A percentile compares a stretch with the other conserved stretches of the same genome.
Conservation (phyloP, 2,113 vertebrate genomes). For the Rana temporaria region DNA sequence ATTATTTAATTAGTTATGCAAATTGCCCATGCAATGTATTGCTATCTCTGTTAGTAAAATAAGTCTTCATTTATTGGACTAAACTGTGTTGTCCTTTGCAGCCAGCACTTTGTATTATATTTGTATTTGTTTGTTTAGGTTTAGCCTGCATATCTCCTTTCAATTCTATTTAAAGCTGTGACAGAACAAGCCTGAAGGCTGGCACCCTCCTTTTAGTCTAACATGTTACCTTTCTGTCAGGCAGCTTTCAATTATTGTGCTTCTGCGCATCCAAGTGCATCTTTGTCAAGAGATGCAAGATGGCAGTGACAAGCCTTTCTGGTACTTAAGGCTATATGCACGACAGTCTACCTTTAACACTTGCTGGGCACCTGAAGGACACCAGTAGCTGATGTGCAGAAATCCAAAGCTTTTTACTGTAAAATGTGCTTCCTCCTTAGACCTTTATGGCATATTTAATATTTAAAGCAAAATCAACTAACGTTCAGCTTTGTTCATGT, state of each 20-base stretch:
- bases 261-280: slow-evolving; percentile 64
- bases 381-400: slow-evolving; percentile 51
- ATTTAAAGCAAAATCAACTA: too few species aligned
- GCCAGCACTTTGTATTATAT: slow-evolving; percentile 34
- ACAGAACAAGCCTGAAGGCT: slow-evolving; percentile 69
- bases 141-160: slow-evolving; percentile 19
- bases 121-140: slow-evolving; percentile 27
- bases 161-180: slow-evolving; percentile 66
- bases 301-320: slow-evolving; percentile 62
- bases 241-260: slow-evolving; percentile 63
- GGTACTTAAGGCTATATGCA: slow-evolving; percentile 58
- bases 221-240: slow-evolving; percentile 65
- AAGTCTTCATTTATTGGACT: fast-evolving
- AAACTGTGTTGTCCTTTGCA: slow-evolving; percentile 15
- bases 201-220: slow-evolving; percentile 69
- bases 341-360: slow-evolving; percentile 66
- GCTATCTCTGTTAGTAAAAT: not conserved
- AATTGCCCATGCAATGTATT: not conserved
- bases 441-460: not conserved
- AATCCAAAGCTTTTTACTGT: slow-evolving; percentile 48
- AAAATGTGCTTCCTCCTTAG: not conserved
- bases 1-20: not conserved
- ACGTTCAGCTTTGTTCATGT: too few species aligned
- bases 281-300: slow-evolving; percentile 64
- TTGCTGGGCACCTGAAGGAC: slow-evolving; percentile 57